phyloP scores from a whole-genome alignment of 2,797 vertebrate genomes.

The Mionectes olivaceus region DNA sequence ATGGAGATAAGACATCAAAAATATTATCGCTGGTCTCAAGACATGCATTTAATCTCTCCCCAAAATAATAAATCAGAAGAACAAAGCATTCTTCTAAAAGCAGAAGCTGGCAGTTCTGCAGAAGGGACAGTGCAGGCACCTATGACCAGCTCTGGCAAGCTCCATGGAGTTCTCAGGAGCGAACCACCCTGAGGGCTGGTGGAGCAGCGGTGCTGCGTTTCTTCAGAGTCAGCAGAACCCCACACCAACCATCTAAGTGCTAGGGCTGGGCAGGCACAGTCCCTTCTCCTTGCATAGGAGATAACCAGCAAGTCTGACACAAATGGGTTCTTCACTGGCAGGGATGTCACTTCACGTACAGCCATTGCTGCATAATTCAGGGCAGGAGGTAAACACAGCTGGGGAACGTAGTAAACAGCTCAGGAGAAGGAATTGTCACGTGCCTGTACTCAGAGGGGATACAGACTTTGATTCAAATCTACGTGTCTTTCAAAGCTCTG shows the following conservation, averaged over 20 bases:
- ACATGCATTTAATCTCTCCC: not conserved
- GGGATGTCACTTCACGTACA: not conserved
- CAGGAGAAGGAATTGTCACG: not conserved
- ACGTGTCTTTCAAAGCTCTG: not conserved
- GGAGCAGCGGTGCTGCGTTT: not conserved
- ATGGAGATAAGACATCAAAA: not conserved
- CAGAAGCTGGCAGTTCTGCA: not conserved
- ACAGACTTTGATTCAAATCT: not conserved
- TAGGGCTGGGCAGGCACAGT: not conserved
- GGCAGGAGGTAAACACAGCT: not conserved
- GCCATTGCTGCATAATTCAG: not conserved
- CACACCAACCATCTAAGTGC: not conserved
- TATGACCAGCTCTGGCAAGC: not conserved
- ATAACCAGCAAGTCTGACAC: not conserved
- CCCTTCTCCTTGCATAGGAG: not conserved
- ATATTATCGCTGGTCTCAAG: not conserved
- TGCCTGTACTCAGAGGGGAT: not conserved
- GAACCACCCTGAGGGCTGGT: not conserved
- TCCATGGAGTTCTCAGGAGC: not conserved
- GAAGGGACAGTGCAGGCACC: not conserved
- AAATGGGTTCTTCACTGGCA: not conserved
- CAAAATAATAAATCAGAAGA: not conserved
- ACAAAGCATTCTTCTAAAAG: not conserved
- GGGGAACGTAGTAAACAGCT: not conserved
- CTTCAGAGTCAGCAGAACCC: not conserved